Conservation (phyloP, 2,888 invertebrate genomes). For the Drosophila falleni region DNA sequence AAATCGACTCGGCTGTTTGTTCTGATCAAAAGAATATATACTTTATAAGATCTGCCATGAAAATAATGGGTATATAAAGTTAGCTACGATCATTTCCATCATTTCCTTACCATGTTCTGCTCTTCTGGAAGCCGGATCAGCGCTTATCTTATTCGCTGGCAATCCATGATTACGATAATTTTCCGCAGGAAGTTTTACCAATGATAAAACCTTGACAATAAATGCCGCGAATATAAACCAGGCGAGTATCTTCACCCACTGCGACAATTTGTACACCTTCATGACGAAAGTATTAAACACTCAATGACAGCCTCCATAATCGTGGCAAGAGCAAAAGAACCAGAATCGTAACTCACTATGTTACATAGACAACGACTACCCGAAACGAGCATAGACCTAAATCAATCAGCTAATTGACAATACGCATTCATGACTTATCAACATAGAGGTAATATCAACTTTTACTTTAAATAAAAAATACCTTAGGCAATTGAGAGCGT, state of each 20-base stretch:
- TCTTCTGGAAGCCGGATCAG: neutral
- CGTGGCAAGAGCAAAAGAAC: neutral
- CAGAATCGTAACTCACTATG: neutral
- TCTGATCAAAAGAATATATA: no score
- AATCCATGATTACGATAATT: neutral
- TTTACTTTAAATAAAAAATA: neutral
- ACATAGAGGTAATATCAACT: neutral
- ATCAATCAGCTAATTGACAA: conserved; percentile 2
- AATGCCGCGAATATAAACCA: conserved; percentile 21
- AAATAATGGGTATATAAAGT: neutral
- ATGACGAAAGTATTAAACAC: conserved; percentile 13
- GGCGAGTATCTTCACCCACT: conserved; percentile 18
- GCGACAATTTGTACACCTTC: conserved; percentile 19
- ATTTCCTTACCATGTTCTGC: neutral
- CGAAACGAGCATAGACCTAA: neutral
- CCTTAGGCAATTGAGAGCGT: neutral
- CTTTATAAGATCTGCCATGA: no score
- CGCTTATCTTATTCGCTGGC: neutral
- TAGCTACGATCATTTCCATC: no score
- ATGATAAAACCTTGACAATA: neutral
- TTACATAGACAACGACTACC: neutral
- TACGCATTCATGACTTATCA: neutral
- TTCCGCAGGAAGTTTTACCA: neutral
- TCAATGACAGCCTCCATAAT: neutral
- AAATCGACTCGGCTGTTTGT: no score